Conservation (phyloP, 2,888 invertebrate genomes). For the Machimus atricapillus region DNA sequence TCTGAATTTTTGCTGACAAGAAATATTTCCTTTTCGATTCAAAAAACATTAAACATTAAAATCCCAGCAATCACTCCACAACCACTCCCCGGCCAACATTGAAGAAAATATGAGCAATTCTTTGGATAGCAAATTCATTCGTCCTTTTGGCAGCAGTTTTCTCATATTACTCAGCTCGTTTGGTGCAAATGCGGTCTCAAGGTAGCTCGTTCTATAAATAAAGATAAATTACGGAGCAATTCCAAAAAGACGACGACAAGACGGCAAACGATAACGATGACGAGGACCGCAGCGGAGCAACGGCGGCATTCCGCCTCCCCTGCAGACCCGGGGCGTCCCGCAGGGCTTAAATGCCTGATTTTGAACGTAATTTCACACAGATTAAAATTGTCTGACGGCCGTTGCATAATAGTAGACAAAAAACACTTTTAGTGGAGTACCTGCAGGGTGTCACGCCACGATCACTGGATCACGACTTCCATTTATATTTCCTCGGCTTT, state of each 20-base stretch:
- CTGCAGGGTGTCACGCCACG: conserved; percentile 39
- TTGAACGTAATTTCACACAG: conserved; percentile 35
- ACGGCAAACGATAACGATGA: neutral
- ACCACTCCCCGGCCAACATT: neutral
- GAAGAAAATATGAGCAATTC: neutral
- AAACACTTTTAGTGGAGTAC: conserved; percentile 26
- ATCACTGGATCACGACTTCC: conserved; percentile 33
- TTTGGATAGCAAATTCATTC: neutral
- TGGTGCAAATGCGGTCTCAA: neutral
- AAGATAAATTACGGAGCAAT: neutral
- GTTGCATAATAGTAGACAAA: conserved; percentile 32
- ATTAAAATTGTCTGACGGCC: conserved; percentile 34
- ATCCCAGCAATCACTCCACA: neutral
- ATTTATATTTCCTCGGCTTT: conserved; percentile 16
- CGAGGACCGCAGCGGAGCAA: neutral
- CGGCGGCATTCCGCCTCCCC: neutral
- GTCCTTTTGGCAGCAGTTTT: neutral
- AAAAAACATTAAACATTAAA: neutral
- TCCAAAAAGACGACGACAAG: conserved; percentile 1
- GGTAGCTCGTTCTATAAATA: conserved; percentile 28
- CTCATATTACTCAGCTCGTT: conserved; percentile 2
- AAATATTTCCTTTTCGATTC: neutral
- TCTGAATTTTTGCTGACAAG: neutral
- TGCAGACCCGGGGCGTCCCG: neutral
- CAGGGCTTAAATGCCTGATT: neutral